phyloP scores from a whole-genome alignment of 92 coral and sea anemone species.

The Heliopora coerulea region DNA sequence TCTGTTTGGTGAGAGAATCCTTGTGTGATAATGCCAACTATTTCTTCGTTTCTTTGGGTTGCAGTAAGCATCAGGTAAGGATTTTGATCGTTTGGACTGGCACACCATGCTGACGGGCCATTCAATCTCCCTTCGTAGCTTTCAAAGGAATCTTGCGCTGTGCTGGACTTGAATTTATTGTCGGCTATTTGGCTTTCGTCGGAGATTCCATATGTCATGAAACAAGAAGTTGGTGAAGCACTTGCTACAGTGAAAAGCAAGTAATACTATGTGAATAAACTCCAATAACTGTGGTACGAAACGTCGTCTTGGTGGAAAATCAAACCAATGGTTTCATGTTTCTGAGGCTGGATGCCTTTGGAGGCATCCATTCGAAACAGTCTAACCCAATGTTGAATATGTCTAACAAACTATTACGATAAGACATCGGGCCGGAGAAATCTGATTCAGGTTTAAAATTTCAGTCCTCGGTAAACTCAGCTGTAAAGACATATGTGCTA shows the following conservation, averaged over 20 bases:
- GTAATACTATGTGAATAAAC: no score
- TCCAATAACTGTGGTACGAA: no score
- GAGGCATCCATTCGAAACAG: no score
- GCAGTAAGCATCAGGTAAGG: neutral
- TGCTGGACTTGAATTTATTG: neutral
- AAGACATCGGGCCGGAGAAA: no score
- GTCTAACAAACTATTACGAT: no score
- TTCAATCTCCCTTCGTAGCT: neutral
- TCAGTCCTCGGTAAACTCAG: no score
- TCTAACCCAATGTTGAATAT: no score
- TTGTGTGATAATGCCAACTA: conserved; percentile 4
- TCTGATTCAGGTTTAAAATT: no score
- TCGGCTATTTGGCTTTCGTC: neutral
- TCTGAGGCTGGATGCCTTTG: no score
- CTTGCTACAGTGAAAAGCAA: neutral
- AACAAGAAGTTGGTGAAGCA: neutral
- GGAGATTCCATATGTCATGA: conserved; percentile 5
- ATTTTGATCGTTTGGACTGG: neutral
- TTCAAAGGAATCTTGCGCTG: neutral
- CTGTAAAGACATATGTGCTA: no score
- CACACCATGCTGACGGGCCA: neutral
- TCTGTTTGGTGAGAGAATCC: neutral
- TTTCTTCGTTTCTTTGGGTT: neutral
- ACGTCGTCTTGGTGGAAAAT: no score
- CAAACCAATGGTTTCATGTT: no score